Percentiles rank a stretch among this genome's conserved stretches.
Evolutionary conservation across 2,797 vertebrate species (phyloP).

Genomic region (Microctenopoma steveboyesi): DNA sequence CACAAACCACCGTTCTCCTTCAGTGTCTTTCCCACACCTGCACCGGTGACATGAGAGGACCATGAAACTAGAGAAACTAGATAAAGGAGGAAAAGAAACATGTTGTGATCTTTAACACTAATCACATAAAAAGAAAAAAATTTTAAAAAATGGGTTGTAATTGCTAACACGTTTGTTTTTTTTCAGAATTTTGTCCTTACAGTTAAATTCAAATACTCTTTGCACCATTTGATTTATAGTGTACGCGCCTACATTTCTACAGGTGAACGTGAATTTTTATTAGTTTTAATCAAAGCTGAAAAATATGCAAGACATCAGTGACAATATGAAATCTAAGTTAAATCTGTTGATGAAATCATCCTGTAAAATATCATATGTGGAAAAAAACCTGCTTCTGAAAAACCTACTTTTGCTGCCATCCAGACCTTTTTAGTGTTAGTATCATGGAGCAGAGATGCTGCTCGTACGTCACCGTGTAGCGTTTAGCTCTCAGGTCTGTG

Average conservation of each 20-base stretch:
- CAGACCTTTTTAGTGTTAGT: not conserved
- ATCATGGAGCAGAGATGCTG: not conserved
- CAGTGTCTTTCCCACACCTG: too few relatives aligned
- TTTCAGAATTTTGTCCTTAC: too few relatives aligned
- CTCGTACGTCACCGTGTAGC: not conserved
- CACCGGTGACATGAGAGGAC: too few relatives aligned
- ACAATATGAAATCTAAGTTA: not conserved
- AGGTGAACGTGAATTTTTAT: not conserved
- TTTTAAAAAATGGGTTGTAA: too few relatives aligned
- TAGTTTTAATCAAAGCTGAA: not conserved
- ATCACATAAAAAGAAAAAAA: not conserved
- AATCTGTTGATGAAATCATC: too few relatives aligned
- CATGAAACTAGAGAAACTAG: not conserved
- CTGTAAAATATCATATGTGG: too few relatives aligned
- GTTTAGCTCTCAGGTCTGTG: conserved; percentile 9
- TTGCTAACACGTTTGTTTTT: too few relatives aligned
- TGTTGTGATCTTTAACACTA: too few relatives aligned
- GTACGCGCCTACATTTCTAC: not conserved
- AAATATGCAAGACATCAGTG: too few relatives aligned
- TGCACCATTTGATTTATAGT: not conserved
- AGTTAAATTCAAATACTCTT: too few relatives aligned
- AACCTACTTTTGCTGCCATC: not conserved
- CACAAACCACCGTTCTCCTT: too few relatives aligned
- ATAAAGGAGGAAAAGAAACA: not conserved
- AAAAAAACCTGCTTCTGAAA: not conserved